Conservation (phyloP, 2,888 invertebrate species). For the Cryptus viduatorius region DNA sequence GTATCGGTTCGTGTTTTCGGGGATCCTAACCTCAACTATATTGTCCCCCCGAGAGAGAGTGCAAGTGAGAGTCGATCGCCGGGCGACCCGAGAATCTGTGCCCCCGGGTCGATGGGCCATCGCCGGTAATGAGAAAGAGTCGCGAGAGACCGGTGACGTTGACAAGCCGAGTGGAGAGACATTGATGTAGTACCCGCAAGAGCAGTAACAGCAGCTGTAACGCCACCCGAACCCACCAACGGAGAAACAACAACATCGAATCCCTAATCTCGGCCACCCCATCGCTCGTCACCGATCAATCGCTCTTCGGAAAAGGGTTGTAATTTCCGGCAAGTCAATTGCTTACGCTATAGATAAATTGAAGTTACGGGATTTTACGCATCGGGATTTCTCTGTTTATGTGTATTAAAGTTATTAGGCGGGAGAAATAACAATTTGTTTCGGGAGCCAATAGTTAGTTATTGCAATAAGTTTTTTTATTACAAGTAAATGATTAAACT, state of each 20-base stretch:
- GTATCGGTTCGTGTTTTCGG: conserved; percentile 50
- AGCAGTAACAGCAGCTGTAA: conserved; percentile 54
- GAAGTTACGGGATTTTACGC: conserved; percentile 1
- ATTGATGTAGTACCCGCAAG: conserved; percentile 76
- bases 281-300: conserved; percentile 56
- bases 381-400: neutral
- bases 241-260: conserved; percentile 55
- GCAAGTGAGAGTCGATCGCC: conserved; percentile 32
- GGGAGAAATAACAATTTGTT: too few species aligned
- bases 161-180: conserved; percentile 76
- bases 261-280: conserved; percentile 60
- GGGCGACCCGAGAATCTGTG: conserved; percentile 42
- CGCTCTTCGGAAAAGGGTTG: conserved; percentile 56
- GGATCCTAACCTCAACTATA: neutral
- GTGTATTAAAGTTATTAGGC: neutral
- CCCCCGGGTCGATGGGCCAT: conserved; percentile 67
- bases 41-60: conserved; percentile 21
- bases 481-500: too few species aligned
- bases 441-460: too few species aligned
- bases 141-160: conserved; percentile 74
- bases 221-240: conserved; percentile 39
- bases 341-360: conserved; percentile 45
- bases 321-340: conserved; percentile 64
- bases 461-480: too few species aligned
- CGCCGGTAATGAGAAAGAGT: conserved; percentile 79